phyloP scores from a whole-genome alignment of 2,888 invertebrate species.

The Spisula solida region DNA sequence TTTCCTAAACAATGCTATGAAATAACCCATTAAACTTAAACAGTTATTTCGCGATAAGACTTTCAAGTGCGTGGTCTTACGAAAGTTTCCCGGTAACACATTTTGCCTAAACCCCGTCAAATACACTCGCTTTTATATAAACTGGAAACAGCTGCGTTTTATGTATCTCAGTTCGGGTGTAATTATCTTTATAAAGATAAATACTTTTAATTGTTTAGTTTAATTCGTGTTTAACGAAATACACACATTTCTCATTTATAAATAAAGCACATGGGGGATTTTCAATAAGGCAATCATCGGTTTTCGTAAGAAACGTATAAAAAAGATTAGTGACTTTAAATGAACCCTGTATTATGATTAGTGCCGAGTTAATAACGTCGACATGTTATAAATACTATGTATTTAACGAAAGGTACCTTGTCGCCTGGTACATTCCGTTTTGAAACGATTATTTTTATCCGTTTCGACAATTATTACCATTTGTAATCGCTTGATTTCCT shows the following conservation, averaged over 20 bases:
- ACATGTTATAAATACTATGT: neutral
- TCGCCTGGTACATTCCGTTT: neutral
- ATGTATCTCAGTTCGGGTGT: neutral
- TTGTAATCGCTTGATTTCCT: neutral
- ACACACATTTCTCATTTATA: constrained; percentile 35
- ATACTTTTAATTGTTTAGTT: constrained; percentile 19
- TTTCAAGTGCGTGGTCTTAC: neutral
- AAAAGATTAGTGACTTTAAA: constrained; percentile 17
- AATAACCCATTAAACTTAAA: neutral
- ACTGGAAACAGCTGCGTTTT: constrained; percentile 22
- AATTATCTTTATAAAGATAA: constrained; percentile 24
- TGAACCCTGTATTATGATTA: constrained; percentile 4
- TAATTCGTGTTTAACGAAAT: constrained; percentile 42
- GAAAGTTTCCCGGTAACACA: neutral
- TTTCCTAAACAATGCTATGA: constrained; percentile 1
- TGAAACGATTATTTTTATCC: neutral
- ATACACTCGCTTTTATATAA: constrained; percentile 1
- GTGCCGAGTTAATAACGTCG: neutral
- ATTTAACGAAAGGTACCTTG: neutral
- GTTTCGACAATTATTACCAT: constrained; percentile 4
- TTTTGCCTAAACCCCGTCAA: neutral
- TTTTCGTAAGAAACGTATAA: neutral
- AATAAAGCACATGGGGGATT: neutral
- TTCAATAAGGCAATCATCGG: neutral
- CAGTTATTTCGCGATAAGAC: neutral